These are phyloP conservation scores for Brenthis hecate DNA, from an alignment of 2,888 invertebrate genomes.

Conservation along the genomic window DNA sequence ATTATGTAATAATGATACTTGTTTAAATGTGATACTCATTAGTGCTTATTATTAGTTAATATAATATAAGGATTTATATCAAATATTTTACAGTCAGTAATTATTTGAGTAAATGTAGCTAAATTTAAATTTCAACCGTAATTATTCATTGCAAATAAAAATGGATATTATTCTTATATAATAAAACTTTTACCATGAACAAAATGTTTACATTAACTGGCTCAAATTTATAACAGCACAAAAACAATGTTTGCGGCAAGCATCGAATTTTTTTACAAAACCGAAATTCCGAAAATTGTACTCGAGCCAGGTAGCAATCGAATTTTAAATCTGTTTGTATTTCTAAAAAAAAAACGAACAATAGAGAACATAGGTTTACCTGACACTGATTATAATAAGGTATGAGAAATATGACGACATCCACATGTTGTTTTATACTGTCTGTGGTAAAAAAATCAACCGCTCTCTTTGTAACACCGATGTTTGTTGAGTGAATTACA, in stretches of 20 bases:
- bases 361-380: constrained; percentile 71
- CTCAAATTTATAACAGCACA: constrained; percentile 53
- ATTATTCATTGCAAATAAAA: too few species aligned
- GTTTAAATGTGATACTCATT: too few species aligned
- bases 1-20: too few species aligned
- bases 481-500: constrained; percentile 69
- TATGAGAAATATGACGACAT: constrained; percentile 77
- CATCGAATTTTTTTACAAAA: constrained; percentile 72
- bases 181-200: neutral
- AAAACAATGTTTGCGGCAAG: constrained; percentile 81
- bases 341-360: constrained; percentile 74
- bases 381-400: constrained; percentile 78
- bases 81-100: too few species aligned
- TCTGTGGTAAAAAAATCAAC: constrained; percentile 41
- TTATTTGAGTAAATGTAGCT: too few species aligned
- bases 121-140: too few species aligned
- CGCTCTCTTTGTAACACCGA: constrained; percentile 34
- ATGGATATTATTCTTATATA: too few species aligned
- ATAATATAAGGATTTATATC: too few species aligned
- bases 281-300: constrained; percentile 75
- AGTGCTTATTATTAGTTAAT: too few species aligned
- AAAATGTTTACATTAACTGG: constrained; percentile 33
- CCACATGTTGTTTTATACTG: constrained; percentile 66
- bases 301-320: constrained; percentile 77
- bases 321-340: constrained; percentile 77